Conservation (phyloP, 2,797 vertebrate species). For the Poliocrania exsul region DNA sequence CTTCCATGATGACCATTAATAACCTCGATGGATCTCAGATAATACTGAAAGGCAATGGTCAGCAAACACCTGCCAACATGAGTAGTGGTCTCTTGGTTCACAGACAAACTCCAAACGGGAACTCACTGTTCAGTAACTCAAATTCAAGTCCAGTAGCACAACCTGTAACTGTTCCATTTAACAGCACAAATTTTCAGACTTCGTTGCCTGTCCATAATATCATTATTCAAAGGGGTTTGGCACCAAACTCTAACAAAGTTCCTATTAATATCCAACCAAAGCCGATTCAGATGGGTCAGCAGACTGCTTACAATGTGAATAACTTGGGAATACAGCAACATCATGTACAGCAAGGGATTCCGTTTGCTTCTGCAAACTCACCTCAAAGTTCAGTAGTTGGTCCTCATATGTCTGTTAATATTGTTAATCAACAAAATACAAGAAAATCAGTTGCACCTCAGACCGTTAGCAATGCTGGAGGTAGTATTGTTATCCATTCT, state of each 20-base stretch:
- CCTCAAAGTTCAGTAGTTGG: slow-evolving; percentile 81
- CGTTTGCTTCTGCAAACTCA: slow-evolving; percentile 86
- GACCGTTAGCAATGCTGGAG: slow-evolving; percentile 76
- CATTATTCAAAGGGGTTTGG: slow-evolving; percentile 95
- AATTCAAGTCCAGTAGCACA: slow-evolving; percentile 87
- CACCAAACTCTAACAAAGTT: slow-evolving; percentile 89
- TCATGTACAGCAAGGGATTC: slow-evolving; percentile 81
- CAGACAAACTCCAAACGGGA: slow-evolving; percentile 83
- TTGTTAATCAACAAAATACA: slow-evolving; percentile 80
- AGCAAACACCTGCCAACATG: slow-evolving; percentile 79
- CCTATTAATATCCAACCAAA: slow-evolving; percentile 94
- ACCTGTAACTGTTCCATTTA: slow-evolving; percentile 92
- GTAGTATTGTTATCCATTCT: slow-evolving; percentile 90
- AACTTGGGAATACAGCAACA: slow-evolving; percentile 88
- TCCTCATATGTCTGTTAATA: slow-evolving; percentile 83
- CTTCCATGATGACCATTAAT: slow-evolving; percentile 95
- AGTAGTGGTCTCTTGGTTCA: slow-evolving; percentile 79
- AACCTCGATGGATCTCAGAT: slow-evolving; percentile 95
- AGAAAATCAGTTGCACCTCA: slow-evolving; percentile 79
- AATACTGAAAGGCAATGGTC: slow-evolving; percentile 88
- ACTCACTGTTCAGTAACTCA: slow-evolving; percentile 81
- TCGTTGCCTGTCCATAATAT: slow-evolving; percentile 96
- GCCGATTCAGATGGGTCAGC: slow-evolving; percentile 89
- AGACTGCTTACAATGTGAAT: slow-evolving; percentile 89
- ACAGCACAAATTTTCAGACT: slow-evolving; percentile 87